phyloP scores from a whole-genome alignment of 2,113 vertebrate genomes.

The Ginglymostoma cirratum region DNA sequence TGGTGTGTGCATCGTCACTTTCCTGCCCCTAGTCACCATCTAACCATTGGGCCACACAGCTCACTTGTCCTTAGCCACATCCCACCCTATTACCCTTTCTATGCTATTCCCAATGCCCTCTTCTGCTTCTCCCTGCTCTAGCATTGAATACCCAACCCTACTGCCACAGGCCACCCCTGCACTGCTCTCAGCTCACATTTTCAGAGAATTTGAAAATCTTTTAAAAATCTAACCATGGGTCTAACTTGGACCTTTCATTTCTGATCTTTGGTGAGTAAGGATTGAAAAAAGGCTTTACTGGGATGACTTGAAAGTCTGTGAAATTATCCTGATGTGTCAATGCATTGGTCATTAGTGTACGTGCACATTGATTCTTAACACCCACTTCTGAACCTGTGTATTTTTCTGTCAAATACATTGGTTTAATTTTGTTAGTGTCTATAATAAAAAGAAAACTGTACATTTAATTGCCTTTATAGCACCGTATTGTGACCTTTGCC shows the following conservation, averaged over 20 bases:
- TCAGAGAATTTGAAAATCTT: neutral
- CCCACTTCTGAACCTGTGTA: neutral
- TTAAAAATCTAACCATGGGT: neutral
- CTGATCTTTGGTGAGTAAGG: neutral
- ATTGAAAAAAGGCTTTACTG: neutral
- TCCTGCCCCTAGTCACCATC: too few relatives aligned
- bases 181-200: neutral
- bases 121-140: too few relatives aligned
- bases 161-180: too few relatives aligned
- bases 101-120: too few relatives aligned
- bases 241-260: neutral
- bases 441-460: neutral
- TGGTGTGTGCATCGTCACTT: too few relatives aligned
- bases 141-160: too few relatives aligned
- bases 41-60: too few relatives aligned
- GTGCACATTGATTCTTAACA: neutral
- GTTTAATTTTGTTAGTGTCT: conserved; percentile 7
- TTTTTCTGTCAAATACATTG: neutral
- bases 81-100: too few relatives aligned
- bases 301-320: neutral
- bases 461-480: conserved; percentile 22
- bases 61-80: too few relatives aligned
- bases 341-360: neutral
- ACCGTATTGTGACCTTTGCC: conserved; percentile 33
- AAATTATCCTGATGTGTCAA: neutral